Percentiles rank a stretch among this genome's conserved stretches.
Evolutionary conservation across 2,113 vertebrate genomes (phyloP).

Genomic region (Prunella fulvescens): DNA sequence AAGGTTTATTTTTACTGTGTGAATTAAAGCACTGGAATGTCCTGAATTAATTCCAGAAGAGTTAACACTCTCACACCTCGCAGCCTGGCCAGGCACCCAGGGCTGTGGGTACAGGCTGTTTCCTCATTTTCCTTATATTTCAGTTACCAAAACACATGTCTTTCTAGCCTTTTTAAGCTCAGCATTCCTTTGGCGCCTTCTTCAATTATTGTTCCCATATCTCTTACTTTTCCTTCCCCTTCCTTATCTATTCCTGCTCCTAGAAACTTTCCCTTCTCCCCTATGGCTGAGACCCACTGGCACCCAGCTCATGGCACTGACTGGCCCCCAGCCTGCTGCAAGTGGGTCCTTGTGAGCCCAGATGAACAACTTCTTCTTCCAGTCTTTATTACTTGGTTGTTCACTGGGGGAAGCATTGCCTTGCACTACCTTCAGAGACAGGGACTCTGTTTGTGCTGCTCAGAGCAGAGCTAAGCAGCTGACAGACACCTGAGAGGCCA

Average conservation of each 20-base stretch:
- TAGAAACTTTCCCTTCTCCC: background rate
- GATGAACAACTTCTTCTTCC: background rate
- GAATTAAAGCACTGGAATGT: slow-evolving; percentile 15
- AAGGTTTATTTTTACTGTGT: slow-evolving; percentile 21
- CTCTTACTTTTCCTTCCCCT: background rate
- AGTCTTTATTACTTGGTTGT: background rate
- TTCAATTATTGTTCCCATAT: background rate
- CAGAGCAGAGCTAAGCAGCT: background rate
- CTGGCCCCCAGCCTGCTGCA: background rate
- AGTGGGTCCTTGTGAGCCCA: background rate
- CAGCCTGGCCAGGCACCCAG: background rate
- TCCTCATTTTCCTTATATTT: background rate
- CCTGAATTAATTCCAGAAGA: background rate
- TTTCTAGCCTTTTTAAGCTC: background rate
- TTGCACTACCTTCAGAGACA: background rate
- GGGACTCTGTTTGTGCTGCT: background rate
- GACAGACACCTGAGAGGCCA: background rate
- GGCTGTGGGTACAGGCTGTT: fast-evolving
- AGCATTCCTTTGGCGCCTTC: background rate
- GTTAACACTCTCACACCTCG: background rate
- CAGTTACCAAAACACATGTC: background rate
- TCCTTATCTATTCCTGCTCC: background rate
- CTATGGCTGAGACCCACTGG: background rate
- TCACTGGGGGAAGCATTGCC: background rate
- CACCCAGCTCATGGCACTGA: background rate